Evolutionary conservation across 2,797 vertebrate genomes (phyloP), one percentile per base, ranked within the genome.

Genomic region (Cygnus olor): DNA sequence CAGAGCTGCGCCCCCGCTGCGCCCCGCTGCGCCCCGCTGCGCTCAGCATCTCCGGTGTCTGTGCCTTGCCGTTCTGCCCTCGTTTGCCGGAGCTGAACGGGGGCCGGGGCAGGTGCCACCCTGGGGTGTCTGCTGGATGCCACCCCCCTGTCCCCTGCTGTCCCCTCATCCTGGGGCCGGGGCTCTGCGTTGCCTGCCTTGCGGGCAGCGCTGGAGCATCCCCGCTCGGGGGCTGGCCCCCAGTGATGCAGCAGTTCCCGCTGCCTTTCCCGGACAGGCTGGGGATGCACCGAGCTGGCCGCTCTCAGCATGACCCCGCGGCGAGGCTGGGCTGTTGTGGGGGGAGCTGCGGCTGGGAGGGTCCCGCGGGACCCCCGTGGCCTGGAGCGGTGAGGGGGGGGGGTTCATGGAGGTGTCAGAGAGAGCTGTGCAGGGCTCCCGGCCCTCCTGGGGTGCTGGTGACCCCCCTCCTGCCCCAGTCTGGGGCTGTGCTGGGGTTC

Each of bases 41-140:
- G 13, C 34, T 44, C 19, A 0, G n/a, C 82, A n/a, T 24, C 12
- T 19, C 47, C 4, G 0, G 1, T 11, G 19, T 38, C 42, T 25
- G 53, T 40, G 51, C 1, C 0, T 2, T 14, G 10, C 38, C 2
- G 1, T 42, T 10, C 34, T 40, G 65, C 45, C 81, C 66, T 68
- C 1, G 1, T 24, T 30, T 25, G 13, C 34, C 5, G 5, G 71
- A 58, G 66, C 36, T 30, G 58, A 42, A 5, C 2, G 1, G 24
- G 65, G 53, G 44, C 11, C 32, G 70, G 40, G 22, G 1, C 22
- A 4, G 38, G 56, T 38, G 54, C 1, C 6, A 64, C 63, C 14
- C 32, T 13, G 65, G 47, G 30, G 49, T 25, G 19, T 44, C 13
- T 30, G 9, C 63, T 44, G 40, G 32, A 20, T 44, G 40, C 9